A percentile compares a stretch with the other conserved stretches of the same genome.
phyloP scores from a whole-genome alignment of 2,113 vertebrate genomes.

The Plestiodon gilberti region DNA sequence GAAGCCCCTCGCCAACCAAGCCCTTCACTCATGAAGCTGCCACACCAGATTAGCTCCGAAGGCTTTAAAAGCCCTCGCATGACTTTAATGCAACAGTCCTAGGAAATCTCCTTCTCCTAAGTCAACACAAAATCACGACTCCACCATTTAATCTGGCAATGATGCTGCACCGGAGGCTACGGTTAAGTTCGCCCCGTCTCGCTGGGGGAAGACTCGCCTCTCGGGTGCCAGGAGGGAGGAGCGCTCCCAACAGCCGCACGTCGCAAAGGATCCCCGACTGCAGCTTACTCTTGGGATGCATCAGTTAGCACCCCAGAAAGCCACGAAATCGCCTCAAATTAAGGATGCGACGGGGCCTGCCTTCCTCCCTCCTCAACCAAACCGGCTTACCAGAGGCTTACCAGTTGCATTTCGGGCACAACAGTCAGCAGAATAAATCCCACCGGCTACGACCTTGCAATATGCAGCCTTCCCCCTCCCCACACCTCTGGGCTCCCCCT shows the following conservation, averaged over 20 bases:
- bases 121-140: neutral
- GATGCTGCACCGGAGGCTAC: neutral
- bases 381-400: neutral
- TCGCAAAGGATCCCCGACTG: constrained; percentile 3
- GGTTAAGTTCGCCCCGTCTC: neutral
- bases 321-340: neutral
- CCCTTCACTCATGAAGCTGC: neutral
- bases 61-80: neutral
- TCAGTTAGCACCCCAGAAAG: neutral
- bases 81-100: neutral
- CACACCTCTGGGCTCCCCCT: neutral
- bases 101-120: neutral
- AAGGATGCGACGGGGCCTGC: neutral
- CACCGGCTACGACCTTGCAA: neutral
- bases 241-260: neutral
- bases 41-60: neutral
- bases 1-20: neutral
- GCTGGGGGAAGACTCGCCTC: neutral
- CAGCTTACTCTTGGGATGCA: constrained; percentile 16
- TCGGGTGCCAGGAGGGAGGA: neutral
- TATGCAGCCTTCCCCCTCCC: neutral
- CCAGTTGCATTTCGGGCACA: neutral
- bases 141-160: neutral
- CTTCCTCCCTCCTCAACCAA: fast-evolving
- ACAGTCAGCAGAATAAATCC: neutral